Conservation (phyloP, 2,888 invertebrate species). For the Colletes collaris region DNA sequence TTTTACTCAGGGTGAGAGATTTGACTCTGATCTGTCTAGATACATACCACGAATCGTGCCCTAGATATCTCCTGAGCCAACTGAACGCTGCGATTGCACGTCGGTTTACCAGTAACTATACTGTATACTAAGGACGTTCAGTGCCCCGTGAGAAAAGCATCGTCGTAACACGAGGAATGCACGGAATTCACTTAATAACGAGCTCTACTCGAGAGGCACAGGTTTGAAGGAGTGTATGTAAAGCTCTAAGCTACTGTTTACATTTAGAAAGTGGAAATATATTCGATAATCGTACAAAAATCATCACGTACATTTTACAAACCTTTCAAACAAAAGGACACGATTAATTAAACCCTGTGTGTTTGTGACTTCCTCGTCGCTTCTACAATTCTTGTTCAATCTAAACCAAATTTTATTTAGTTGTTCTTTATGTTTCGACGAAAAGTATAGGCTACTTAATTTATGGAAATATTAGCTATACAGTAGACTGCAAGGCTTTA, state of each 20-base stretch:
- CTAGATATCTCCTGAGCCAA: neutral
- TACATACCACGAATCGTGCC: neutral
- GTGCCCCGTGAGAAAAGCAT: conserved; percentile 62
- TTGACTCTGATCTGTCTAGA: neutral
- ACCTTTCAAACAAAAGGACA: neutral
- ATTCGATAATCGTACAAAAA: neutral
- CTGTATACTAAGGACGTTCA: conserved; percentile 58
- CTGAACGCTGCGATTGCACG: neutral
- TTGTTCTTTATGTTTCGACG: no score
- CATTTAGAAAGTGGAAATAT: neutral
- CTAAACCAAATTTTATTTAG: no score
- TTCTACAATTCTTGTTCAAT: no score
- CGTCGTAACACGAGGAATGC: conserved; percentile 55
- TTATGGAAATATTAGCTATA: no score
- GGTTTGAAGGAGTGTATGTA: conserved; percentile 16
- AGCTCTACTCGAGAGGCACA: conserved; percentile 21
- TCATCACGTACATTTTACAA: neutral
- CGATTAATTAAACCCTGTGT: no score
- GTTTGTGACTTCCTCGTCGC: no score
- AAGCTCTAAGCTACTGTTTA: conserved; percentile 7
- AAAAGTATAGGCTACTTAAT: no score
- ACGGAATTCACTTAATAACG: conserved; percentile 61
- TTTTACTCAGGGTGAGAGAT: neutral
- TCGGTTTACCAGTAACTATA: conserved; percentile 28
- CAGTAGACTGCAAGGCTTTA: no score